phyloP scores from a whole-genome alignment of 2,113 vertebrate genomes.

The Gorsachius goisagi region DNA sequence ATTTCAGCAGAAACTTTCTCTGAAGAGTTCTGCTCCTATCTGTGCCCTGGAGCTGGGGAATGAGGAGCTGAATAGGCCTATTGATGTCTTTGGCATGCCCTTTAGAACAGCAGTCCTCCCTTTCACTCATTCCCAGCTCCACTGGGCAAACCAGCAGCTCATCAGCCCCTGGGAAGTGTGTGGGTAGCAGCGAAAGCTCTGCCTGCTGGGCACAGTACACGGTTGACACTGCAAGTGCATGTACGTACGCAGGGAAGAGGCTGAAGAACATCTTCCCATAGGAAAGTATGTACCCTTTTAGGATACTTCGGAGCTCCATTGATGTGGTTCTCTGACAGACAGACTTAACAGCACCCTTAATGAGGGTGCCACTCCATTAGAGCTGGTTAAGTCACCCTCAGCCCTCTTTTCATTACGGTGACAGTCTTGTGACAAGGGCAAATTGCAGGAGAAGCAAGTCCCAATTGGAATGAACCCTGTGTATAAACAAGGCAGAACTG shows the following conservation, averaged over 20 bases:
- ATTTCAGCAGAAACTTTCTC: not conserved
- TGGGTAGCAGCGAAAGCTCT: not conserved
- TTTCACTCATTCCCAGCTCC: not conserved
- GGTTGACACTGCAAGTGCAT: not conserved
- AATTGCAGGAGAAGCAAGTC: conserved; percentile 45
- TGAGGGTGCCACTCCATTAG: conserved; percentile 48
- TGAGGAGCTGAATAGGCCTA: not conserved
- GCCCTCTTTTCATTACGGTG: conserved; percentile 37
- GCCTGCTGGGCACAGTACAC: not conserved
- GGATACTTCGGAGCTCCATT: not conserved
- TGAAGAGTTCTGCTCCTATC: not conserved
- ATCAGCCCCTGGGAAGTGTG: not conserved
- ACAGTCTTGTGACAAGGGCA: conserved; percentile 59
- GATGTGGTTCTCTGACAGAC: not conserved
- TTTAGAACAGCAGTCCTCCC: not conserved
- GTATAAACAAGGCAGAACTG: conserved; percentile 42
- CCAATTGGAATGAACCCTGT: conserved; percentile 42
- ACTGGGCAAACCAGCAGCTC: not conserved
- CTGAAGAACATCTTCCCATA: not conserved
- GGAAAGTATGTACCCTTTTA: not conserved
- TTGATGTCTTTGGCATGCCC: not conserved
- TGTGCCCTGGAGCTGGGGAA: not conserved
- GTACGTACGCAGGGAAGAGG: not conserved
- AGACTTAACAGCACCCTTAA: conserved; percentile 41
- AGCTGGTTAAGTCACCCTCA: conserved; percentile 56